phyloP scores from a whole-genome alignment of 2,113 vertebrate species.

The Todiramphus chloris region DNA sequence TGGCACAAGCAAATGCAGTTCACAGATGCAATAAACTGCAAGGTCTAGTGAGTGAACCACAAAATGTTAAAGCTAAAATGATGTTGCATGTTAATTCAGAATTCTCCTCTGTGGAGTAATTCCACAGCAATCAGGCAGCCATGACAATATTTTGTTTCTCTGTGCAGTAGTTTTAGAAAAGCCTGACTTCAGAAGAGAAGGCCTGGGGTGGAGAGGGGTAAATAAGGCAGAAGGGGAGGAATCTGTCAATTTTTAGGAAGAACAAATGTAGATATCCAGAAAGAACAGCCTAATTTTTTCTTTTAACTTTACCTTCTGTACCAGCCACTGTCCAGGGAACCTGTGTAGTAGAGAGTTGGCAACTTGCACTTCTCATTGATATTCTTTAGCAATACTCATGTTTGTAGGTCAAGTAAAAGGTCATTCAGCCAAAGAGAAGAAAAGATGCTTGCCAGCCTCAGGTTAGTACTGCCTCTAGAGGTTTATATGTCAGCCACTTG shows the following conservation, averaged over 20 bases:
- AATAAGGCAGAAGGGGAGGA: not conserved
- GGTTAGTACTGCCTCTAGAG: slow-evolving; percentile 45
- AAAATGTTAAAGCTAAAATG: slow-evolving; percentile 54
- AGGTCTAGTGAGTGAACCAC: slow-evolving; percentile 53
- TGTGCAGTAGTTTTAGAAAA: not conserved
- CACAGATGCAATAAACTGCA: slow-evolving; percentile 4
- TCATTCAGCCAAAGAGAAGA: slow-evolving; percentile 39
- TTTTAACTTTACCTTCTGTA: not conserved
- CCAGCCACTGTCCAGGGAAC: slow-evolving; percentile 3
- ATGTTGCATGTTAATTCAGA: slow-evolving; percentile 46
- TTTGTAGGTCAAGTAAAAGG: slow-evolving; percentile 65
- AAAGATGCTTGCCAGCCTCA: slow-evolving; percentile 51
- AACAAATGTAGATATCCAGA: slow-evolving; percentile 6
- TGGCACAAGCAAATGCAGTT: slow-evolving; percentile 50
- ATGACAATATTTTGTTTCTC: slow-evolving; percentile 24
- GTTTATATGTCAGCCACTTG: slow-evolving; percentile 62
- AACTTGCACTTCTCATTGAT: slow-evolving; percentile 35
- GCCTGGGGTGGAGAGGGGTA: not conserved
- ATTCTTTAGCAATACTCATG: slow-evolving; percentile 28
- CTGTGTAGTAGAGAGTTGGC: not conserved
- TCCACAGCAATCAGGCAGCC: not conserved
- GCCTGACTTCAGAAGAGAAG: not conserved
- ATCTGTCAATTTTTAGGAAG: not conserved
- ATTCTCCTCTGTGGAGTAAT: slow-evolving; percentile 26
- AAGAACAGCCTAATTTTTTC: not conserved